phyloP scores from a whole-genome alignment of 2,888 invertebrate genomes.

The Atethmia centrago region DNA sequence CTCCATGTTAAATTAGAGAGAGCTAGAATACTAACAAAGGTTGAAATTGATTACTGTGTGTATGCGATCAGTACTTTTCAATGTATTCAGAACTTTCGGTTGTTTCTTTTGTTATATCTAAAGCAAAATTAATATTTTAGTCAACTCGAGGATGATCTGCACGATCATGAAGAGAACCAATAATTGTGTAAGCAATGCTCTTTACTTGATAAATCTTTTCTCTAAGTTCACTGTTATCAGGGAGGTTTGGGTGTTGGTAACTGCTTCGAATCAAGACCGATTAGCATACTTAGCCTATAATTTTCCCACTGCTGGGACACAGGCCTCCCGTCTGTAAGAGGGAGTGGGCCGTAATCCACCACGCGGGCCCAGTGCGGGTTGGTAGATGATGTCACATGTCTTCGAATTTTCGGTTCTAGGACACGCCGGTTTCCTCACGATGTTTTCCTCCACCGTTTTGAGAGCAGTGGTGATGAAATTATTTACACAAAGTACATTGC shows the following conservation, averaged over 20 bases:
- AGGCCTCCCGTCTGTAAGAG: no score
- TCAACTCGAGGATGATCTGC: background rate
- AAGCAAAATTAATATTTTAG: background rate
- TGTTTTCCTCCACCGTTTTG: no score
- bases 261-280: background rate
- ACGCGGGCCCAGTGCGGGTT: no score
- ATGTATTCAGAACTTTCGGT: background rate
- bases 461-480: no score
- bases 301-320: no score
- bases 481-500: no score
- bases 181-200: background rate
- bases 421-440: no score
- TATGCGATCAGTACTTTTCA: background rate
- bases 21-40: background rate
- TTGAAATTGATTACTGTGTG: no score
- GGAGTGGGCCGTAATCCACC: no score
- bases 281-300: no score
- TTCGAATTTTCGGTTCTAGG: no score
- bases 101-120: background rate
- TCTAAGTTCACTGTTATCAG: background rate
- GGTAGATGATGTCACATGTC: no score
- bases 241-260: background rate
- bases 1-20: background rate
- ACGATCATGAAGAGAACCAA: background rate
- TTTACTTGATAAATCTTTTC: background rate